These are phyloP conservation scores for Thermophis baileyi DNA, from an alignment of 2,113 vertebrate species.

Conservation along the genomic window DNA sequence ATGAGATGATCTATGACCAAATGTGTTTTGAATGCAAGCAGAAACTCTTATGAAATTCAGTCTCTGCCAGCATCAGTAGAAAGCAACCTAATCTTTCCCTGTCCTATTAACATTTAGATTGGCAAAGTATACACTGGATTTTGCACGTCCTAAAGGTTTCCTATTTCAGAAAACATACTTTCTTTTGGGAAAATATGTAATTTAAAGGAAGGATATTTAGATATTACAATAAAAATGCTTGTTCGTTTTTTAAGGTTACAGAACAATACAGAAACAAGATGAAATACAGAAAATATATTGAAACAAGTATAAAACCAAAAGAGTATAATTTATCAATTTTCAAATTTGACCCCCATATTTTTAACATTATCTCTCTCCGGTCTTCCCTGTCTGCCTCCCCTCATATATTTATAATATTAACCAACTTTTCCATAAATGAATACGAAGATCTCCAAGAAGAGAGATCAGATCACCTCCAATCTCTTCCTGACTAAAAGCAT, in stretches of 20 bases:
- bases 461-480: background rate
- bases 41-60: background rate
- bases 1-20: background rate
- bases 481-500: background rate
- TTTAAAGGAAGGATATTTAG: background rate
- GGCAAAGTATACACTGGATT: background rate
- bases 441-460: background rate
- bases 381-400: background rate
- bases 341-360: background rate
- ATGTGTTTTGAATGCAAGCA: background rate
- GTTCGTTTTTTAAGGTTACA: background rate
- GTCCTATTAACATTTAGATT: no score
- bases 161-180: background rate
- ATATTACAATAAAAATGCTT: background rate
- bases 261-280: background rate
- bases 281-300: background rate
- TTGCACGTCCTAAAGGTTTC: background rate
- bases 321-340: background rate
- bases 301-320: background rate
- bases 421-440: background rate
- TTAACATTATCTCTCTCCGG: background rate
- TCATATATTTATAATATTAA: background rate
- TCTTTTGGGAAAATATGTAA: background rate
- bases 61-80: background rate
- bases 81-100: background rate